These are phyloP conservation scores for Montipora capricornis DNA, from an alignment of 64 coral and sea anemone species.

Conservation along the genomic window DNA sequence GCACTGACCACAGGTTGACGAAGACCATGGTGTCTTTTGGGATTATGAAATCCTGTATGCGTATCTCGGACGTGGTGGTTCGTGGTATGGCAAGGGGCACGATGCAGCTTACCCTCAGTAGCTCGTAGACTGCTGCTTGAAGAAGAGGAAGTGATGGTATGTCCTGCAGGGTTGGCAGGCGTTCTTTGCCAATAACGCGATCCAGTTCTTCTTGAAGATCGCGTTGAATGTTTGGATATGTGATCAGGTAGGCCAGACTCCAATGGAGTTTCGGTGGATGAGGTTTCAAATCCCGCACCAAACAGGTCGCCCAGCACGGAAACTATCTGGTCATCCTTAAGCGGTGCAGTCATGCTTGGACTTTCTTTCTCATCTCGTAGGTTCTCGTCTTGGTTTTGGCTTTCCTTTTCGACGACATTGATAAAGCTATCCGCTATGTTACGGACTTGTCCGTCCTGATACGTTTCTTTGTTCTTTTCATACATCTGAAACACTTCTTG, in stretches of 20 bases:
- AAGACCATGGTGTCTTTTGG: slow-evolving; percentile 40
- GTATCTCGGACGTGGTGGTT: not conserved
- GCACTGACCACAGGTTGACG: slow-evolving; percentile 43
- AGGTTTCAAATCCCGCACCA: slow-evolving; percentile 4
- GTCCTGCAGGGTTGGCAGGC: slow-evolving; percentile 7
- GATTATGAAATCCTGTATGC: slow-evolving; percentile 5
- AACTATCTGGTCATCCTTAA: slow-evolving; percentile 29
- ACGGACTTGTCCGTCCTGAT: not conserved
- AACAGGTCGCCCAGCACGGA: not conserved
- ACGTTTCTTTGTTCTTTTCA: slow-evolving; percentile 29
- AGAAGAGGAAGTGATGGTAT: slow-evolving; percentile 6
- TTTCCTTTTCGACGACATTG: not conserved
- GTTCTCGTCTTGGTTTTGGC: not conserved
- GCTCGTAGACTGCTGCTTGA: slow-evolving; percentile 18
- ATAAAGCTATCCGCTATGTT: slow-evolving; percentile 50
- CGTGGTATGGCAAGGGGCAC: slow-evolving; percentile 5
- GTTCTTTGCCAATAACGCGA: not conserved
- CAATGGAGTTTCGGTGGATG: slow-evolving; percentile 3
- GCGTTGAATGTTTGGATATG: slow-evolving; percentile 26
- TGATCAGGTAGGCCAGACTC: slow-evolving; percentile 14
- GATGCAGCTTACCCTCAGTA: slow-evolving; percentile 13
- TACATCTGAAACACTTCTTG: not conserved
- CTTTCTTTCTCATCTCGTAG: not conserved
- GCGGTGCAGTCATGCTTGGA: not conserved
- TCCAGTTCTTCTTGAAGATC: slow-evolving; percentile 28